Percentiles rank a stretch among this genome's conserved stretches.
Conservation (phyloP, 2,113 vertebrate genomes). For the Mustela lutreola region DNA sequence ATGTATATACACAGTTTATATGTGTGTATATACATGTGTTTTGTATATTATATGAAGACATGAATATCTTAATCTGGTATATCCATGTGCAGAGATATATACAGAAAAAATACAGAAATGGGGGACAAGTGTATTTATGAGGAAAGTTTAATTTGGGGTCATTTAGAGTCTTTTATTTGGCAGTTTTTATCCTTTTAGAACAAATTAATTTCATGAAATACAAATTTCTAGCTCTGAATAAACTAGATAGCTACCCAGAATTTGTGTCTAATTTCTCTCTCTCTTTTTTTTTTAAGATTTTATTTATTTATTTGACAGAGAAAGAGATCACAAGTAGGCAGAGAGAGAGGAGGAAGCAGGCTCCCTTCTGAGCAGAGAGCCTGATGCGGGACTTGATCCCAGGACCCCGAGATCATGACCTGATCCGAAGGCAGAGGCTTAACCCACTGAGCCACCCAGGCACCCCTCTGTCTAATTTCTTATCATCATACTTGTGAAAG, state of each 20-base stretch:
- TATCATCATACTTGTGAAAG: not conserved
- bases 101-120: not conserved
- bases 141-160: not conserved
- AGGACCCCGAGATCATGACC: too few relatives aligned
- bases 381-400: too few relatives aligned
- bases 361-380: too few relatives aligned
- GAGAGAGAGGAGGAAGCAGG: too few relatives aligned
- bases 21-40: not conserved
- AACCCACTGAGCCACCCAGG: too few relatives aligned
- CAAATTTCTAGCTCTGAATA: not conserved
- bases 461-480: not conserved
- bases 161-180: not conserved
- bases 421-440: too few relatives aligned
- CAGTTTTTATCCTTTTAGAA: not conserved
- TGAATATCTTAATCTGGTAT: not conserved
- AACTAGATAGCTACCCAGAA: not conserved
- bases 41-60: not conserved
- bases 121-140: not conserved
- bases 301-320: too few relatives aligned
- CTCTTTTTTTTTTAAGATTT: too few relatives aligned
- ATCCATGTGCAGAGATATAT: not conserved
- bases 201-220: slow-evolving; percentile 25
- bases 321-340: too few relatives aligned
- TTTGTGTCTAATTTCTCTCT: not conserved
- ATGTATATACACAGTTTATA: not conserved